phyloP scores from a whole-genome alignment of 2,797 vertebrate species.

The Melanotaenia parkinsoni region DNA sequence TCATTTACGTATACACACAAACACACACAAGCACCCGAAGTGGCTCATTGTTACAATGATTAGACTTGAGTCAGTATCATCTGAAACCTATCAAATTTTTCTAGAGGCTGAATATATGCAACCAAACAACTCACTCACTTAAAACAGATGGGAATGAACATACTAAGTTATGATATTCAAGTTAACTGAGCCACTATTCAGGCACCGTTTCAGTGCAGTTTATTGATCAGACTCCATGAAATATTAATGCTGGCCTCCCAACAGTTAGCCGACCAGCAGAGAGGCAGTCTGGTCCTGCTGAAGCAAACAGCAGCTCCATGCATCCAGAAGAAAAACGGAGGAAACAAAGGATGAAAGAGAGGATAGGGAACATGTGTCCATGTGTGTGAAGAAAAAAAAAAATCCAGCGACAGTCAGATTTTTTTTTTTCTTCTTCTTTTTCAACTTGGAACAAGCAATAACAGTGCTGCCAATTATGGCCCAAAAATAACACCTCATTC shows the following conservation, averaged over 20 bases:
- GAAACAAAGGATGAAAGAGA: constrained; percentile 7
- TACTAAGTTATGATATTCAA: constrained; percentile 37
- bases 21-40: not conserved
- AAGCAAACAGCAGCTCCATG: constrained; percentile 49
- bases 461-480: constrained; percentile 56
- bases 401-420: not conserved
- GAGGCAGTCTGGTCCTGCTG: constrained; percentile 52
- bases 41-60: not conserved
- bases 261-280: constrained; percentile 60
- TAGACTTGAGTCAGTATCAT: not conserved
- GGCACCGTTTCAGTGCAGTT: constrained; percentile 72
- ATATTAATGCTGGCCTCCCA: constrained; percentile 76
- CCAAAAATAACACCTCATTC: constrained; percentile 61
- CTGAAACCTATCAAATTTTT: not conserved
- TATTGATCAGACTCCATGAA: constrained; percentile 76
- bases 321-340: constrained; percentile 29
- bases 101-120: not conserved
- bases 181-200: constrained; percentile 58
- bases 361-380: constrained; percentile 27
- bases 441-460: constrained; percentile 20
- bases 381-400: constrained; percentile 29
- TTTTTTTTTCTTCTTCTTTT: too few relatives aligned
- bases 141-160: constrained; percentile 8
- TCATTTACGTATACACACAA: not conserved
- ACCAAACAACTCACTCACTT: constrained; percentile 21